Evolutionary conservation across 1,140 invertebrate species (phyloP), one percentile per base, ranked within the genome.

Genomic region (Temnothorax longispinosus): DNA sequence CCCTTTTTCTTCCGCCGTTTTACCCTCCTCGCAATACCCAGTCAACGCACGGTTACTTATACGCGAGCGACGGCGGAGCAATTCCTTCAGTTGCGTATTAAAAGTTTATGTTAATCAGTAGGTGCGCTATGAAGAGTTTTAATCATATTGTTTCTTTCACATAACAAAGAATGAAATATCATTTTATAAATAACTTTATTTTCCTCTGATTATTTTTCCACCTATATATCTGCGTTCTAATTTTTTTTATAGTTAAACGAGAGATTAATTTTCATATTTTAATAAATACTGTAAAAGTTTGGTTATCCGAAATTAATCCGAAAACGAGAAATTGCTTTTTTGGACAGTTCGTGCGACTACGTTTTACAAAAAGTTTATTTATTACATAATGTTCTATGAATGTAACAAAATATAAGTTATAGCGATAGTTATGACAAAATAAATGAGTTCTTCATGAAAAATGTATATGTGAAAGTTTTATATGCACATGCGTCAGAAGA

Each of bases 1-100:
- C 88, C 89, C 91, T 91, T 77, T 62, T 67, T 60, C 72, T 56
- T 81, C 69, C 35, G 69, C 80, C 58, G 69, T 84, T 84, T 84
- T 84, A 84, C 80, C 80, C 80, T 81, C 78, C 78, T 84, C 67
- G 69, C 80, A 75, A 74, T 84, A 84, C 80, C 41, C 69, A 74
- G 67, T 75, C 80, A 74, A 75, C 80, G 80, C 56, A 84, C 80
- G 80, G 41, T 74, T 67, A 71, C 54, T 47, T 84, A 84, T 84
- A 75, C 69, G 54, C 69, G 54, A 84, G 54, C 67, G 67, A 82
- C 67, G 67, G 80, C 54, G 41, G 41, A 74, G 56, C 80, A 84
- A 75, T 84, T 84, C 13, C 38, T 84, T 75, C 54, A 21, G 69
- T 74, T 56, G 41, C 69, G 69, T 60, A 84, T 84, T 84, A 74